A percentile compares a stretch with the other conserved stretches of the same genome.
phyloP scores from a whole-genome alignment of 92 coral and sea anemone species.

The Diadumene lineata region DNA sequence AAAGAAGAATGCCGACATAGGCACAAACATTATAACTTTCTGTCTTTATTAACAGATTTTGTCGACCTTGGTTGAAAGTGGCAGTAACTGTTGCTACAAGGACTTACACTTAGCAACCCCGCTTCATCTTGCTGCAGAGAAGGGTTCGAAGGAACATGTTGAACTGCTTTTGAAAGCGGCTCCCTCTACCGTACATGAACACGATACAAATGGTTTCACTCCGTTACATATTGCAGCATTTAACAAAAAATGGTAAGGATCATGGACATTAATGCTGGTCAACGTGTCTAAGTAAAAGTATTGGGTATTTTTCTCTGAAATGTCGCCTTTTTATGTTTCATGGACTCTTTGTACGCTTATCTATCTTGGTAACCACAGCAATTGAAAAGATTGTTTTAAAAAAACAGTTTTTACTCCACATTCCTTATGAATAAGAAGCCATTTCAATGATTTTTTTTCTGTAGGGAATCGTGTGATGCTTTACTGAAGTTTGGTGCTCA shows the following conservation, averaged over 20 bases:
- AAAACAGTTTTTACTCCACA: neutral
- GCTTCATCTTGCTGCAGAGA: constrained; percentile 68
- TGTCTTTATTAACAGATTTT: constrained; percentile 39
- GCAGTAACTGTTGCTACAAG: constrained; percentile 56
- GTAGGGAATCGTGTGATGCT: constrained; percentile 56
- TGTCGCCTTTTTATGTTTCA: too few relatives aligned
- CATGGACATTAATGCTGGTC: neutral
- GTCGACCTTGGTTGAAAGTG: constrained; percentile 45
- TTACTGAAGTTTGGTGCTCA: constrained; percentile 65
- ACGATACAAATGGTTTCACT: constrained; percentile 52
- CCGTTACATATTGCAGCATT: constrained; percentile 74
- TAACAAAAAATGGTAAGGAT: constrained; percentile 55
- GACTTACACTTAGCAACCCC: constrained; percentile 65
- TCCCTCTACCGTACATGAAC: constrained; percentile 48
- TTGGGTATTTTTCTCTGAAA: too few relatives aligned
- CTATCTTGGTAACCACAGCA: too few relatives aligned
- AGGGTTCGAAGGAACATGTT: constrained; percentile 53
- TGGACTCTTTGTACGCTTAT: too few relatives aligned
- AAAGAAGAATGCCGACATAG: too few relatives aligned
- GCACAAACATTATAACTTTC: too few relatives aligned
- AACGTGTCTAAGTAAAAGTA: too few relatives aligned
- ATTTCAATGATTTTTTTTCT: too few relatives aligned
- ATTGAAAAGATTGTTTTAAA: too few relatives aligned
- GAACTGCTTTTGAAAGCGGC: constrained; percentile 55
- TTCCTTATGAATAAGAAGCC: too few relatives aligned